Evolutionary conservation across 2,888 invertebrate genomes (phyloP), one percentile per base, ranked within the genome.

Genomic region (Agrochola lota): DNA sequence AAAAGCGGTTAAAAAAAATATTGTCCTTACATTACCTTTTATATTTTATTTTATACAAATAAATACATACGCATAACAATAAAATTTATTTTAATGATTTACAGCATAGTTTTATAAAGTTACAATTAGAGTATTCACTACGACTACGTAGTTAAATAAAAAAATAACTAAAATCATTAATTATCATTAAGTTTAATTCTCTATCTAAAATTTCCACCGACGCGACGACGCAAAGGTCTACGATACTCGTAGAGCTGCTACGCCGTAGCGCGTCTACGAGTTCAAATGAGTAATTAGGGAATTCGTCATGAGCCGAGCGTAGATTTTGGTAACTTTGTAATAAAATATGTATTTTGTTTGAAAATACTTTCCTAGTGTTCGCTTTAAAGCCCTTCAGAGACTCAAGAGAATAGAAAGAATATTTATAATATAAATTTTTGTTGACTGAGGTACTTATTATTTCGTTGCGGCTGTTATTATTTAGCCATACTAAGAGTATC

Each of bases 241-340:
- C 77, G 84, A 85, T 55, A 62, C 57, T 75, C 76, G 74, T 80
- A 84, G 84, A 9, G 40, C 73, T 63, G 71, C 81, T 85, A 81
- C 88, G 86, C 46, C 80, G 85, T 87, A 87, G 86, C 64, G n/a
- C 67, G 60, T 64, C 83, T 87, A 80, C 81, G 80, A 74, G 77
- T 85, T 75, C 70, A 84, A 88, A 88, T 80, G 84, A 78, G 80
- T 80, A 77, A 81, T 81, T 85, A 87, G 83, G 80, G 79, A 87
- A 86, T 85, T 81, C 70, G 74, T 84, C 84, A 79, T 63, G 69
- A 74, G 68, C 74, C 26, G 73, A 77, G 74, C 62, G 76, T 78
- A 81, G 62, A 79, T 75, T 86, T 81, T 60, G 66, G 73, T 73
- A 82, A 82, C 82, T 80, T 87, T 77, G 62, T 57, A 63, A 79